These are phyloP conservation scores for Tiliqua scincoides DNA, from an alignment of 2,113 vertebrate genomes.

Conservation along the genomic window DNA sequence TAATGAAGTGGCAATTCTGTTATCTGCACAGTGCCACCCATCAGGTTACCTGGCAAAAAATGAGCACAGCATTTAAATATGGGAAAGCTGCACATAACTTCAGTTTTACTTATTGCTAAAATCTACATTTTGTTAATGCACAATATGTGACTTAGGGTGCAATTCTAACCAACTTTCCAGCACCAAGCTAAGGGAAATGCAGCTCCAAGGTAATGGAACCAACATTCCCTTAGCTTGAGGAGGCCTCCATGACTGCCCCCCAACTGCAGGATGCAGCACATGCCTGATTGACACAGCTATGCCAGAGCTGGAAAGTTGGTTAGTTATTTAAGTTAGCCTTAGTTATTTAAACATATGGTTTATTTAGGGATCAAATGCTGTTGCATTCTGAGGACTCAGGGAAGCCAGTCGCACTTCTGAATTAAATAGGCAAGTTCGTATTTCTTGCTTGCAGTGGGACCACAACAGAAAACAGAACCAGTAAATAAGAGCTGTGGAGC, in stretches of 20 bases:
- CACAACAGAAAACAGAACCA: background rate
- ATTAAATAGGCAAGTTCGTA: background rate
- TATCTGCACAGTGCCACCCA: background rate
- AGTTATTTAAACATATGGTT: too few species aligned
- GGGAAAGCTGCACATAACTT: slow-evolving; percentile 5
- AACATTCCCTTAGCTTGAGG: too few species aligned
- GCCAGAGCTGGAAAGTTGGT: too few species aligned
- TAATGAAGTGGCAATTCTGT: background rate
- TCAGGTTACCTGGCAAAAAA: background rate
- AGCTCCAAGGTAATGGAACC: too few species aligned
- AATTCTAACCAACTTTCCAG: too few species aligned
- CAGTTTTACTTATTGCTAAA: slow-evolving; percentile 17
- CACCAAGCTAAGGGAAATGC: too few species aligned
- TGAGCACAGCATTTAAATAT: background rate
- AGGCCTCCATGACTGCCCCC: too few species aligned
- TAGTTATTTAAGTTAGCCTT: too few species aligned
- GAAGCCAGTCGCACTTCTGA: background rate
- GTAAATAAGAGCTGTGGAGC: background rate
- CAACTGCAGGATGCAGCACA: too few species aligned
- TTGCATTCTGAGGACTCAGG: background rate
- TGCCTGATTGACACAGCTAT: too few species aligned
- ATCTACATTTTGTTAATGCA: slow-evolving; percentile 1
- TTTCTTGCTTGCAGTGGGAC: background rate
- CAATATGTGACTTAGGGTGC: too few species aligned
- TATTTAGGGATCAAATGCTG: background rate